A percentile compares a stretch with the other conserved stretches of the same genome.
These are phyloP conservation scores for Malurus splendens DNA, from an alignment of 2,797 vertebrate species.

Conservation along the genomic window DNA sequence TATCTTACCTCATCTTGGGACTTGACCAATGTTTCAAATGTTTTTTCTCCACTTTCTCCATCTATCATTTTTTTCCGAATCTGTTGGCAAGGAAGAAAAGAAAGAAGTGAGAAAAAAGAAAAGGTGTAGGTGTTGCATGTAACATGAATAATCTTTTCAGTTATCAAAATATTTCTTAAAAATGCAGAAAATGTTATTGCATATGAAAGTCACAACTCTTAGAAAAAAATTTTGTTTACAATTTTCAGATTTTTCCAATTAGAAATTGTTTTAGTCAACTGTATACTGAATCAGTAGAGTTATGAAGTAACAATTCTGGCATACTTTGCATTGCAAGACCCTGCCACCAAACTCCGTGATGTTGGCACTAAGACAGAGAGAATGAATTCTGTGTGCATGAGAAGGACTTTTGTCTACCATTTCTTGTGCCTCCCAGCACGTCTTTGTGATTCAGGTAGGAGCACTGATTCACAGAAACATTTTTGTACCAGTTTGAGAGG, in stretches of 20 bases:
- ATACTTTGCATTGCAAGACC: not conserved
- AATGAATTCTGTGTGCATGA: not conserved
- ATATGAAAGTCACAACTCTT: not conserved
- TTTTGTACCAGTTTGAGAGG: not conserved
- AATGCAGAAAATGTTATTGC: not conserved
- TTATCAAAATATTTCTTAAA: not conserved
- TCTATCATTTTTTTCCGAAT: conserved; percentile 97
- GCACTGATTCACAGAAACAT: not conserved
- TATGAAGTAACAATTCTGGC: not conserved
- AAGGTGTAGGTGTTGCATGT: not conserved
- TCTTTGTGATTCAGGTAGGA: not conserved
- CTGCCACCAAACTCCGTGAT: not conserved
- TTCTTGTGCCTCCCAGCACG: not conserved
- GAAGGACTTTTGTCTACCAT: not conserved
- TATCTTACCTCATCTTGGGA: conserved; percentile 93
- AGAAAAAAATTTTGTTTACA: not conserved
- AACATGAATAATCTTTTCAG: not conserved
- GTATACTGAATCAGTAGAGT: not conserved
- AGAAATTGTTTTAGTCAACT: not conserved
- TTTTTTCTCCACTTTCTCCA: conserved; percentile 86
- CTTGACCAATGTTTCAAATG: conserved; percentile 92
- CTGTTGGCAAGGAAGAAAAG: conserved; percentile 62
- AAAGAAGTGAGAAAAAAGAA: no score
- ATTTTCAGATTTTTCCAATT: not conserved
- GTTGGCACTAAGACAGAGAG: not conserved